Percentiles rank a stretch among this genome's conserved stretches.
phyloP scores from a whole-genome alignment of 2,113 vertebrate genomes.

The Dipodomys spectabilis region DNA sequence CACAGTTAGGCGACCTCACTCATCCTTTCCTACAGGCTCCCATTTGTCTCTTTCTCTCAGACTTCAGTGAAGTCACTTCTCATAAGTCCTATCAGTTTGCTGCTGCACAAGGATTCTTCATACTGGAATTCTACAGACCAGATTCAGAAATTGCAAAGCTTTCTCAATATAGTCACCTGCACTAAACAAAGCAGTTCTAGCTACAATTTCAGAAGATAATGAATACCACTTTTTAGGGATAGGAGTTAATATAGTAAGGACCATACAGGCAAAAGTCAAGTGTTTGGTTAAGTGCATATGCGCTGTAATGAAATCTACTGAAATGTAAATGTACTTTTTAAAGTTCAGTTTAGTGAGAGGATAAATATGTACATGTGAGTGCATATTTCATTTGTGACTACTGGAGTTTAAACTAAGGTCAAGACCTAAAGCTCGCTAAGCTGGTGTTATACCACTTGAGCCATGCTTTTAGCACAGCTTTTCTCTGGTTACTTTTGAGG shows the following conservation, averaged over 20 bases:
- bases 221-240: background rate
- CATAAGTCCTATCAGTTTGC: background rate
- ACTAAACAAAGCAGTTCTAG: background rate
- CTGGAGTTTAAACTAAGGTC: too few relatives aligned
- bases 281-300: background rate
- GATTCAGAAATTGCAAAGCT: background rate
- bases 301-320: slow-evolving; percentile 3
- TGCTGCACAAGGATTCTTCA: background rate
- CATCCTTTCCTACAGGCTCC: background rate
- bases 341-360: too few relatives aligned
- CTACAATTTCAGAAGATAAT: slow-evolving; percentile 7
- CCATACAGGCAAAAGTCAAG: background rate
- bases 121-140: background rate
- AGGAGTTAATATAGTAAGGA: background rate
- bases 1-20: background rate
- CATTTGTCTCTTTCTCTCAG: background rate
- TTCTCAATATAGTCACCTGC: background rate
- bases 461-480: too few relatives aligned
- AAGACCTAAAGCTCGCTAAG: too few relatives aligned
- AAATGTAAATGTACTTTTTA: background rate
- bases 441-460: too few relatives aligned
- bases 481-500: too few relatives aligned
- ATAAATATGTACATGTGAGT: background rate
- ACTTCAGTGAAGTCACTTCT: background rate
- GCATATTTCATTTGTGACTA: too few relatives aligned